Percentiles rank a stretch among this genome's conserved stretches.
Conservation (phyloP, 2,797 vertebrate genomes). For the Hoplostethus atlanticus region DNA sequence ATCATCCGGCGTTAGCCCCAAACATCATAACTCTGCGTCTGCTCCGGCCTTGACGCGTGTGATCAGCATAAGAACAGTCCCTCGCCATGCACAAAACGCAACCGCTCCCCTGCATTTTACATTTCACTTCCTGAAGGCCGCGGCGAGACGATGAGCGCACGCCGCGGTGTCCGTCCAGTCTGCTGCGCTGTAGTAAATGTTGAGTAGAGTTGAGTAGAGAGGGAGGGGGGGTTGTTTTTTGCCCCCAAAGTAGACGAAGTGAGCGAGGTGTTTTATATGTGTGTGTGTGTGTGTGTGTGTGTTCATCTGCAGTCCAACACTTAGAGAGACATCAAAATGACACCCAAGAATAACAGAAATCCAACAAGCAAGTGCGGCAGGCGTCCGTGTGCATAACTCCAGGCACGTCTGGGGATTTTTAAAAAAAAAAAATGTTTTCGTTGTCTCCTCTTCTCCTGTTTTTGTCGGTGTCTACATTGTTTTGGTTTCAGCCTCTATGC, state of each 20-base stretch:
- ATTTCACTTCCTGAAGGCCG: conserved; percentile 9
- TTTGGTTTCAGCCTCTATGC: conserved; percentile 62
- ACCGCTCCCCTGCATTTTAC: background rate
- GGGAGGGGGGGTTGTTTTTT: conserved; percentile 13
- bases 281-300: background rate
- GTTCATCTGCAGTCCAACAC: conserved; percentile 5
- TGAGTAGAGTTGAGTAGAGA: background rate
- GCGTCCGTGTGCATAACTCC: conserved; percentile 25
- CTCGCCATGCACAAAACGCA: conserved; percentile 1
- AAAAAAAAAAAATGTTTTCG: too few relatives aligned
- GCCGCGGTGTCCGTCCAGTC: background rate
- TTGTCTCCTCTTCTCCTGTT: conserved; percentile 44
- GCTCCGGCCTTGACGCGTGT: conserved; percentile 44
- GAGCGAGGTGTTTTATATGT: background rate
- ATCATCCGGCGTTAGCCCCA: conserved; percentile 49
- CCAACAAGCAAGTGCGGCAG: background rate
- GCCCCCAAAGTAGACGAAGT: conserved; percentile 1
- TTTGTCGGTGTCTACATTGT: conserved; percentile 43
- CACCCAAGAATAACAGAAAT: conserved; percentile 17
- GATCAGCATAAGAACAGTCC: conserved; percentile 49
- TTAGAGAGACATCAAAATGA: background rate
- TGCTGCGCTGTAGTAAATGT: conserved; percentile 3
- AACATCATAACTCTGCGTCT: conserved; percentile 55
- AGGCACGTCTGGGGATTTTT: conserved; percentile 36
- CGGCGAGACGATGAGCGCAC: conserved; percentile 20